Evolutionary conservation across 2,113 vertebrate genomes (phyloP), one percentile per base, ranked within the genome.

Genomic region (Antigone vipio): DNA sequence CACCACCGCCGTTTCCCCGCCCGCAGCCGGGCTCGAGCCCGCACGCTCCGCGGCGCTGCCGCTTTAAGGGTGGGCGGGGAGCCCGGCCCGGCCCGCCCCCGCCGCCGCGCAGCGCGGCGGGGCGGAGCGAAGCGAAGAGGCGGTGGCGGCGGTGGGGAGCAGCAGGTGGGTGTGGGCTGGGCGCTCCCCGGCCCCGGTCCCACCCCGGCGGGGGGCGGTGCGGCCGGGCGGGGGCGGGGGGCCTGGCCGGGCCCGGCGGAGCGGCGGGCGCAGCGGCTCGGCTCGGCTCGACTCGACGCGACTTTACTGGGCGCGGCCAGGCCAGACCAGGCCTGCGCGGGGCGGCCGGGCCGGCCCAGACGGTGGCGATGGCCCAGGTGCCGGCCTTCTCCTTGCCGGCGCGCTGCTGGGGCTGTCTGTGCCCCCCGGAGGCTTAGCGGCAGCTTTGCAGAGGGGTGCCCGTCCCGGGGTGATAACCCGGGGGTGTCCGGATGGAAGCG

Each of bases 1-100:
- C 53, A 12, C 2, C 12, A 2, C 21, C 21, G 4, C 13, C 9
- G 30, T 11, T 2, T 3, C 49, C 22, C 34, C 2, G 0, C 2
- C 44, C 26, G 21, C 3, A 3, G 6, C 35, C 76, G 18, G 18
- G 5, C 2, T 19, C 6, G 7, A 20, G 29, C 2, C 53, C 20
- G 1, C 14, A 2, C 3, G 9, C 52, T 23, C 15, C 6, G 8
- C 40, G 27, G 9, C n/a, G 38, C 69, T 53, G 72, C 73, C 62
- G 26, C 86, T 94, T 94, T 94, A 92, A 92, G 78, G 42, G 49
- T 22, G 18, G 35, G 42, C 38, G 47, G 52, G 34, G 49, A 55
- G 27, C n/a, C 15, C 15, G 7, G 44, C 73, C 16, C 38, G 32
- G 79, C 59, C 32, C 84, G 32, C 63, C 58, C 59, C 74, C 52